phyloP scores from a whole-genome alignment of 2,888 invertebrate genomes.

The Macroteleia sp. region DNA sequence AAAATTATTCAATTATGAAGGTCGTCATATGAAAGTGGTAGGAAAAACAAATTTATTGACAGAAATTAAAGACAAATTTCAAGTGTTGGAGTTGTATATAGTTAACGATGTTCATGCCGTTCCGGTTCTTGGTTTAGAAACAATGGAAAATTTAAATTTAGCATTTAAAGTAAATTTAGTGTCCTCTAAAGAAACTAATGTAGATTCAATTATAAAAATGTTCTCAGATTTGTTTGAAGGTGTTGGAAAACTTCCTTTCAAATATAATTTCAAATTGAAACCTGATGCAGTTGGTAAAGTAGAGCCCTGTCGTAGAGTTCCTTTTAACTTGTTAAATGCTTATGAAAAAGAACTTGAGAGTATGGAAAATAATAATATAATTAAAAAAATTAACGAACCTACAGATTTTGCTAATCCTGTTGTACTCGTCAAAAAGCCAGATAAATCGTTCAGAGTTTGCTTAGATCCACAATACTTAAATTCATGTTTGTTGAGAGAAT shows the following conservation, averaged over 20 bases:
- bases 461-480: slow-evolving; percentile 41
- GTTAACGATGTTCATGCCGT: background rate
- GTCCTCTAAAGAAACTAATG: background rate
- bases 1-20: slow-evolving; percentile 6
- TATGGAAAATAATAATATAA: slow-evolving; percentile 43
- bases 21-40: background rate
- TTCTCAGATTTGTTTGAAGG: slow-evolving; percentile 28
- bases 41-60: slow-evolving; percentile 7
- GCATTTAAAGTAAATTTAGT: slow-evolving; percentile 19
- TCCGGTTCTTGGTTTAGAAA: slow-evolving; percentile 8
- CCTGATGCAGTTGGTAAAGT: slow-evolving; percentile 7
- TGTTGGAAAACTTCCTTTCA: slow-evolving; percentile 45
- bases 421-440: slow-evolving; percentile 53
- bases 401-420: slow-evolving; percentile 58
- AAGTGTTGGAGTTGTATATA: slow-evolving; percentile 23
- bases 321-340: slow-evolving; percentile 20
- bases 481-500: slow-evolving; percentile 11
- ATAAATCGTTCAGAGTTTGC: background rate
- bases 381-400: slow-evolving; percentile 39
- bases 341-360: background rate
- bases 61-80: slow-evolving; percentile 10
- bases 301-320: slow-evolving; percentile 35
- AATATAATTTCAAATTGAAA: slow-evolving; percentile 58
- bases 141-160: slow-evolving; percentile 35
- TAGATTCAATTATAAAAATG: background rate